These are phyloP conservation scores for Plebejus anna DNA, from an alignment of 2,888 invertebrate species.

Conservation along the genomic window DNA sequence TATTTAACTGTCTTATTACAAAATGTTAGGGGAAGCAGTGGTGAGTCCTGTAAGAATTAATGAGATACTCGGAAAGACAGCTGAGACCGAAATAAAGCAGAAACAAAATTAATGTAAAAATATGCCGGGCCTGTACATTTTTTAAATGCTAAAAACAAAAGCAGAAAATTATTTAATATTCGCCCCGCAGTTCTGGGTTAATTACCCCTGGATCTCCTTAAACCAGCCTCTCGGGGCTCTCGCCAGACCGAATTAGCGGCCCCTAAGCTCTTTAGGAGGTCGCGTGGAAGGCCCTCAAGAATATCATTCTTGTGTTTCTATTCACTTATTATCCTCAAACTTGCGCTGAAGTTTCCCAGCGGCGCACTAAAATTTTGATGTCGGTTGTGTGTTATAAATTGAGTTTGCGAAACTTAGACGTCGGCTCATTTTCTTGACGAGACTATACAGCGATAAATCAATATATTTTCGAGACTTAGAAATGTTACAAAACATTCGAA, in stretches of 20 bases:
- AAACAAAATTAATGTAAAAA: constrained; percentile 11
- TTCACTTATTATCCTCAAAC: constrained; percentile 5
- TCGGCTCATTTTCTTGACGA: neutral
- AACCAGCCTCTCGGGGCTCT: constrained; percentile 20
- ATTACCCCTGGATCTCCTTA: constrained; percentile 24
- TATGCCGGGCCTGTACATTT: neutral
- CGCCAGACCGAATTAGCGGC: constrained; percentile 2
- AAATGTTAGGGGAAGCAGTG: neutral
- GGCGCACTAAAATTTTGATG: constrained; percentile 6
- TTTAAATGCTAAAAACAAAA: constrained; percentile 11
- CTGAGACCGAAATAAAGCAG: constrained; percentile 19
- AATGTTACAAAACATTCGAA: neutral
- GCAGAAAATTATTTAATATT: constrained; percentile 23
- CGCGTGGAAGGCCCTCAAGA: constrained; percentile 2
- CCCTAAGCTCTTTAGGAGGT: constrained; percentile 28
- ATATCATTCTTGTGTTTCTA: constrained; percentile 21
- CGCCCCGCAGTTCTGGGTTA: constrained; percentile 20
- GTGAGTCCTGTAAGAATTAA: constrained; percentile 19
- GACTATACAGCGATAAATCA: neutral
- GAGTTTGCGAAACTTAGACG: neutral
- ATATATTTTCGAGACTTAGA: neutral
- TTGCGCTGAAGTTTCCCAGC: neutral
- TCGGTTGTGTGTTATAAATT: constrained; percentile 18
- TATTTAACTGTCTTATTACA: constrained; percentile 5
- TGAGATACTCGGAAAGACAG: constrained; percentile 11